Percentiles rank a stretch among this genome's conserved stretches.
phyloP scores from a whole-genome alignment of 2,797 vertebrate species.

The Centroberyx gerrardi region DNA sequence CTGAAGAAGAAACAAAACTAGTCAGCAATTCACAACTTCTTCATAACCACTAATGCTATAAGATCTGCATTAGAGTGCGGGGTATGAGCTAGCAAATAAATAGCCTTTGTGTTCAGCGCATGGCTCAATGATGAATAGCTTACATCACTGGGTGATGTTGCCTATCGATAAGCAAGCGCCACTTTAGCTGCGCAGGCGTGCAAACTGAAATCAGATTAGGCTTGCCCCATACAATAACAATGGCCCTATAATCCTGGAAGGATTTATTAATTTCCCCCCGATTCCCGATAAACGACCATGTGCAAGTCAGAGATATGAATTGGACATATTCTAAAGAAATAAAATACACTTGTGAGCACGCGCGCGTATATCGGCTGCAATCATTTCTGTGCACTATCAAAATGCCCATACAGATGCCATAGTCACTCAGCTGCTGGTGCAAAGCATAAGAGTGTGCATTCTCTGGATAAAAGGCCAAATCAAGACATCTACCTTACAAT shows the following conservation, averaged over 20 bases:
- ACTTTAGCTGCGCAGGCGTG: constrained; percentile 66
- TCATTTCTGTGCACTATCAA: neutral
- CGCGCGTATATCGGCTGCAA: constrained; percentile 3
- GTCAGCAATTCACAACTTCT: neutral
- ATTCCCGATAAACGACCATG: neutral
- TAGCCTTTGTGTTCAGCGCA: constrained; percentile 18
- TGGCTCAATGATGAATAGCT: constrained; percentile 26
- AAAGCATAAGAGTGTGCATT: constrained; percentile 18
- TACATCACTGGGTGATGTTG: constrained; percentile 40
- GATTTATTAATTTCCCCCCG: neutral
- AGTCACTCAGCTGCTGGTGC: constrained; percentile 19
- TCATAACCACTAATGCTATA: neutral
- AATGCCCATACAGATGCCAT: constrained; percentile 45
- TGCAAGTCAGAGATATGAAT: neutral
- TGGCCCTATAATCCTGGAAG: neutral
- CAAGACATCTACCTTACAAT: constrained; percentile 70
- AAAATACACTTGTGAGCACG: neutral
- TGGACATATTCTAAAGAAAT: neutral
- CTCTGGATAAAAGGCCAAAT: constrained; percentile 18
- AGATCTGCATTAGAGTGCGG: neutral
- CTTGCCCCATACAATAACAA: constrained; percentile 48
- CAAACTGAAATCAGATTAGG: constrained; percentile 40
- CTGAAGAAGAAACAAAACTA: neutral
- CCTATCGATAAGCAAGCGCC: constrained; percentile 38
- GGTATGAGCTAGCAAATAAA: neutral